Percentiles rank a stretch among this genome's conserved stretches.
Evolutionary conservation across 2,113 vertebrate species (phyloP).

Genomic region (Halcyon malimbica): DNA sequence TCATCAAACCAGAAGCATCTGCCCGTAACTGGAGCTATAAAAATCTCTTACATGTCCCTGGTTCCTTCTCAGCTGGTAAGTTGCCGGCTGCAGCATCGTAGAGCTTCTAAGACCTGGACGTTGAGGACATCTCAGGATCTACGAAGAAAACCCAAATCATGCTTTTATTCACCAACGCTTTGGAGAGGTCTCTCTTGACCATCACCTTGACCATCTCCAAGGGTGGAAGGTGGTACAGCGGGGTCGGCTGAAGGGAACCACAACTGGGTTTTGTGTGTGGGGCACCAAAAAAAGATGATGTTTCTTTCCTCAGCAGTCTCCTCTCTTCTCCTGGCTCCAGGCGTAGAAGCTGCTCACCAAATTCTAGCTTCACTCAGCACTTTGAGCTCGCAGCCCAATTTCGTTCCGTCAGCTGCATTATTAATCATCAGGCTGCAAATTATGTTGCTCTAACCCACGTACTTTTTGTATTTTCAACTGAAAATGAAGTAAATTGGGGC

Average conservation of each 20-base stretch:
- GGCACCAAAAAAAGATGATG: neutral
- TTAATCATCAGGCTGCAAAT: constrained; percentile 59
- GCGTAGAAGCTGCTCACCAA: neutral
- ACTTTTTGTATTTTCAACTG: neutral
- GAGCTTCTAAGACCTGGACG: no score
- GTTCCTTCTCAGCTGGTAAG: no score
- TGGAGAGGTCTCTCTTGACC: neutral
- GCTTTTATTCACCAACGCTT: neutral
- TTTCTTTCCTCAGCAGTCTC: neutral
- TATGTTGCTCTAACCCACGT: neutral
- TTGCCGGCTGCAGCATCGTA: no score
- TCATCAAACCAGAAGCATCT: neutral
- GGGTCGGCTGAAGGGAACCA: neutral
- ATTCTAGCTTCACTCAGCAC: constrained; percentile 42
- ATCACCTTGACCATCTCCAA: neutral
- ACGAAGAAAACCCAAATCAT: neutral
- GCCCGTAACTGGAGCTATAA: rapidly evolving
- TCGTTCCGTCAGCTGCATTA: constrained; percentile 11
- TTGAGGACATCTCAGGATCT: neutral
- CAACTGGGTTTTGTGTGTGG: rapidly evolving
- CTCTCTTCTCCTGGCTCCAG: neutral
- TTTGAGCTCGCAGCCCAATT: neutral
- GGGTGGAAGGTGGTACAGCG: rapidly evolving
- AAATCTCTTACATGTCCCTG: neutral
- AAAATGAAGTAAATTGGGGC: constrained; percentile 18